phyloP scores from a whole-genome alignment of 2,888 invertebrate genomes.

The Archaeoteleia sp. region DNA sequence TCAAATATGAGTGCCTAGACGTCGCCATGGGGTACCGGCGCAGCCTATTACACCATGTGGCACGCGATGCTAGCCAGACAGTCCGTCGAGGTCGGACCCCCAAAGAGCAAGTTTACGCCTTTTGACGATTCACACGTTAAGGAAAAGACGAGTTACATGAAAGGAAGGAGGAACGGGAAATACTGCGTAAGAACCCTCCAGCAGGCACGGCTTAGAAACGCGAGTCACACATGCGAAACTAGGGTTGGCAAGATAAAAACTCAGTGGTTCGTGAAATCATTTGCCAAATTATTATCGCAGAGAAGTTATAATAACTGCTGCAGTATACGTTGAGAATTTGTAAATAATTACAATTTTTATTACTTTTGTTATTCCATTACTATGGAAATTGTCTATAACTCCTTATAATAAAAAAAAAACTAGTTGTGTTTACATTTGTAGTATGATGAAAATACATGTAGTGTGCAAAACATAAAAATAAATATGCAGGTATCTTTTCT shows the following conservation, averaged over 20 bases:
- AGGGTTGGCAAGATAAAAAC: slow-evolving; percentile 10
- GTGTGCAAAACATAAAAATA: no score
- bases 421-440: no score
- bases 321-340: slow-evolving; percentile 5
- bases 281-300: slow-evolving; percentile 18
- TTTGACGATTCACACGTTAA: slow-evolving; percentile 19
- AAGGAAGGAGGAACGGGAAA: slow-evolving; percentile 35
- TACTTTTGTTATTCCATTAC: no score
- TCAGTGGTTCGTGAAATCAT: slow-evolving; percentile 7
- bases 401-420: no score
- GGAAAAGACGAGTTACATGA: slow-evolving; percentile 30
- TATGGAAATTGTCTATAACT: no score
- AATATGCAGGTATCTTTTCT: no score
- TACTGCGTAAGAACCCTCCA: slow-evolving; percentile 28
- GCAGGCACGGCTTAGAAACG: slow-evolving; percentile 13
- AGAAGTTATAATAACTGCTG: not conserved
- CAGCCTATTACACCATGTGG: slow-evolving; percentile 49
- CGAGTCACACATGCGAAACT: slow-evolving; percentile 12
- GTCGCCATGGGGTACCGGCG: slow-evolving; percentile 42
- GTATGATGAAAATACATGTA: no score
- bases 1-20: slow-evolving; percentile 43
- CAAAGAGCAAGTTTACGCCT: slow-evolving; percentile 19
- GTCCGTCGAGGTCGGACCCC: slow-evolving; percentile 42
- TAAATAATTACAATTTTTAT: no score
- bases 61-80: slow-evolving; percentile 43